phyloP scores from a whole-genome alignment of 64 coral and sea anemone species.

The Stylophora pistillata region DNA sequence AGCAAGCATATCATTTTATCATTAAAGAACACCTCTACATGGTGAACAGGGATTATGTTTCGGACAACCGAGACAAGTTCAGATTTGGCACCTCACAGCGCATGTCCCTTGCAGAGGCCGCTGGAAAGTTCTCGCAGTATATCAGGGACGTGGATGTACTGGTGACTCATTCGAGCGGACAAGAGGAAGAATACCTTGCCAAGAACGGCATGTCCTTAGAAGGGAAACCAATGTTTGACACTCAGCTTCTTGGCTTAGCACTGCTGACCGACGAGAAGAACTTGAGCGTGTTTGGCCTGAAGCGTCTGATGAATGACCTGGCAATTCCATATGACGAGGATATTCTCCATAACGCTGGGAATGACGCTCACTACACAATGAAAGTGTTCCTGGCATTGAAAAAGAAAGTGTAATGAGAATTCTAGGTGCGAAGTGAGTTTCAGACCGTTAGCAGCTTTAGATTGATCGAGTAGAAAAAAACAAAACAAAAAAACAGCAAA shows the following conservation, averaged over 20 bases:
- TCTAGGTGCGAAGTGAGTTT: too few species aligned
- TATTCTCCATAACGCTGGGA: slow-evolving; percentile 62
- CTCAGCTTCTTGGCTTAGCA: slow-evolving; percentile 57
- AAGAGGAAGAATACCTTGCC: slow-evolving; percentile 23
- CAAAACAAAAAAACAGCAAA: too few species aligned
- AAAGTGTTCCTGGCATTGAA: not conserved
- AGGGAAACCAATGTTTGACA: slow-evolving; percentile 62
- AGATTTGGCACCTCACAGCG: slow-evolving; percentile 51
- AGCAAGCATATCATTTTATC: slow-evolving; percentile 51
- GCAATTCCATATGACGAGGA: slow-evolving; percentile 37
- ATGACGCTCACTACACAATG: slow-evolving; percentile 48
- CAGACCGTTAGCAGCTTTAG: too few species aligned
- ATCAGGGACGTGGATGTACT: slow-evolving; percentile 26
- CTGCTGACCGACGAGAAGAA: slow-evolving; percentile 30
- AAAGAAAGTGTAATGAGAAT: not conserved
- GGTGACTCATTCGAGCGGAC: slow-evolving; percentile 42
- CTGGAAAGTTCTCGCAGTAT: slow-evolving; percentile 29
- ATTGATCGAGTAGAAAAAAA: too few species aligned
- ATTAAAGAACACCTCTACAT: slow-evolving; percentile 61
- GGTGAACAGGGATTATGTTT: slow-evolving; percentile 49
- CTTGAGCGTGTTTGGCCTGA: slow-evolving; percentile 39
- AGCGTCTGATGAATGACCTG: slow-evolving; percentile 47
- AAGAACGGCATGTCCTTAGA: not conserved
- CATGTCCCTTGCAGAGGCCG: slow-evolving; percentile 55
- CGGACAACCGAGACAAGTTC: slow-evolving; percentile 63